Conservation (phyloP, 2,797 vertebrate genomes). For the Benthosema pterotum region DNA sequence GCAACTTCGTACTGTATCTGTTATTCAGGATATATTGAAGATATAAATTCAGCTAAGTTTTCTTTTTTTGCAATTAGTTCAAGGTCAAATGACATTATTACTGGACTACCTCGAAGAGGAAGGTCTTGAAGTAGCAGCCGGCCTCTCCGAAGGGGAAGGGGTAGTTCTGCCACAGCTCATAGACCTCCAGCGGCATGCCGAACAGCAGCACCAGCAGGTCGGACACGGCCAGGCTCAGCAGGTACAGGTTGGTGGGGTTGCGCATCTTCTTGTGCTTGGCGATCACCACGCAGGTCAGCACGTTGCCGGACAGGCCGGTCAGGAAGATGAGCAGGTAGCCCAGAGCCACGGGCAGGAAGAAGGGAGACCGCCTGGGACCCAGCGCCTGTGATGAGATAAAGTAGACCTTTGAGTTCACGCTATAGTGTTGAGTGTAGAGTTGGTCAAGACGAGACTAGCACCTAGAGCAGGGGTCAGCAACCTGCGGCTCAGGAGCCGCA, state of each 20-base stretch:
- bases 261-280: conserved; percentile 81
- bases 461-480: no score
- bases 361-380: conserved; percentile 79
- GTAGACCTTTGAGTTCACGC: no score
- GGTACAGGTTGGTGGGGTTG: conserved; percentile 83
- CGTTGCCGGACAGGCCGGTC: conserved; percentile 76
- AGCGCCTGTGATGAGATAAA: no score
- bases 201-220: conserved; percentile 82
- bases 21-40: no score
- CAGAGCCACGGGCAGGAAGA: conserved; percentile 74
- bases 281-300: conserved; percentile 82
- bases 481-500: no score
- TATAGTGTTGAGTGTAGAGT: no score
- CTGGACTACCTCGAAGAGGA: conserved; percentile 83
- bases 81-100: no score
- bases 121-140: conserved; percentile 83
- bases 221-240: conserved; percentile 79
- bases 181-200: conserved; percentile 84
- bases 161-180: conserved; percentile 85
- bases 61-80: no score
- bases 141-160: conserved; percentile 81
- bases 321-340: conserved; percentile 81
- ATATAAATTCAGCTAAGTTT: no score
- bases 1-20: no score
- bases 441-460: no score